Percentiles rank a stretch among this genome's conserved stretches.
These are phyloP conservation scores for Eupsilia transversa DNA, from an alignment of 2,888 invertebrate genomes.

Conservation along the genomic window DNA sequence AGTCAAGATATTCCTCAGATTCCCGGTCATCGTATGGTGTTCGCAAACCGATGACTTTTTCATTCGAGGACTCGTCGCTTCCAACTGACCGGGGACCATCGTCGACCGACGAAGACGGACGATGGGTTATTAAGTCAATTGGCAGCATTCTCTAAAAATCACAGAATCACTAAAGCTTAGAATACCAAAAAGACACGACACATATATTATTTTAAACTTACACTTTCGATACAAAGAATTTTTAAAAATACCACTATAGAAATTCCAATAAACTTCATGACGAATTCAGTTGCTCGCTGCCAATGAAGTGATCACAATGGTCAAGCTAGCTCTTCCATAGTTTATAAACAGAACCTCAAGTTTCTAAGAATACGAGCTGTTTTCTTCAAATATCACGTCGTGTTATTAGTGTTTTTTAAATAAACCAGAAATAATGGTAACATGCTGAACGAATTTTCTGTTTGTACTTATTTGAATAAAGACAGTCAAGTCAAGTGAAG, in stretches of 20 bases:
- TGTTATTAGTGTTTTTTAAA: constrained; percentile 71
- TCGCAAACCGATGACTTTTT: constrained; percentile 69
- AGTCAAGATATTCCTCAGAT: constrained; percentile 68
- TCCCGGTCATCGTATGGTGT: constrained; percentile 66
- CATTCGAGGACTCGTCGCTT: constrained; percentile 62
- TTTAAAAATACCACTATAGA: constrained; percentile 70
- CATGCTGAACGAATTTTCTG: constrained; percentile 15
- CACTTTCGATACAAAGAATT: constrained; percentile 73
- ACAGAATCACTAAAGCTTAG: constrained; percentile 49
- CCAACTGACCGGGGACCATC: constrained; percentile 16
- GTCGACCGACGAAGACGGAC: constrained; percentile 38
- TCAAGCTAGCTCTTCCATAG: constrained; percentile 61
- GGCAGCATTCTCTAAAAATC: constrained; percentile 78
- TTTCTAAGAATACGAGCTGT: constrained; percentile 73
- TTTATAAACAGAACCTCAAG: constrained; percentile 78
- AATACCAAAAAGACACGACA: background rate
- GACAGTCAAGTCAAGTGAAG: constrained; percentile 22
- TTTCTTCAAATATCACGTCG: constrained; percentile 71
- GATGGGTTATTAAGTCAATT: constrained; percentile 68
- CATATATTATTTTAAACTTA: constrained; percentile 64
- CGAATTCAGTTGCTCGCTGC: constrained; percentile 65
- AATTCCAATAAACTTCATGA: constrained; percentile 76
- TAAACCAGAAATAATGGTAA: constrained; percentile 56
- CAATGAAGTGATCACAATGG: constrained; percentile 67
- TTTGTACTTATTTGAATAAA: constrained; percentile 30